These are phyloP conservation scores for Mesitornis unicolor DNA, from an alignment of 2,113 vertebrate genomes.

Conservation along the genomic window DNA sequence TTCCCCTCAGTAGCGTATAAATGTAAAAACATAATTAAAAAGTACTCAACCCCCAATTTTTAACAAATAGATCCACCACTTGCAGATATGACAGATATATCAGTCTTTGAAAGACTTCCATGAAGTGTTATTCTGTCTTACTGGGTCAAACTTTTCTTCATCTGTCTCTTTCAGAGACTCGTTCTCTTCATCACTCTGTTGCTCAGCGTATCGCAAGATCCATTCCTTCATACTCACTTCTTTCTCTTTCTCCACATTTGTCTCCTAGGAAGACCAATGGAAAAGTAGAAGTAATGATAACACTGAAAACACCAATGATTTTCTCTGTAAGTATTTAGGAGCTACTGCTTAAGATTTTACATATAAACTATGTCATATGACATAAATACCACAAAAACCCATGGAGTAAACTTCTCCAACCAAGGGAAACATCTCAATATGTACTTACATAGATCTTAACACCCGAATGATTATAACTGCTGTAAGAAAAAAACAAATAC, in stretches of 20 bases:
- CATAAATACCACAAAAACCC: background rate
- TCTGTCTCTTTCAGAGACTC: conserved; percentile 68
- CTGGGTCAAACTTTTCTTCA: conserved; percentile 90
- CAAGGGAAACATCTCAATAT: background rate
- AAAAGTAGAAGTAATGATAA: background rate
- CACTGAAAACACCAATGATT: background rate
- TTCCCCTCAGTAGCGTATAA: background rate
- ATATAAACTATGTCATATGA: background rate
- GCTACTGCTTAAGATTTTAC: background rate
- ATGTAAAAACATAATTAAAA: background rate
- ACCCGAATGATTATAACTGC: background rate
- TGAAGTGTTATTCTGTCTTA: conserved; percentile 63
- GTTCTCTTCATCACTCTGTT: conserved; percentile 84
- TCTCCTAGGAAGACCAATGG: conserved; percentile 44
- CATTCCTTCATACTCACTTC: conserved; percentile 89
- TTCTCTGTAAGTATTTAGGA: background rate
- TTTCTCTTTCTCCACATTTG: conserved; percentile 63
- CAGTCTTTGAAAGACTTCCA: background rate
- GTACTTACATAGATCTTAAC: background rate
- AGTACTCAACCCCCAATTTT: background rate
- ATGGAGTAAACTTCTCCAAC: background rate
- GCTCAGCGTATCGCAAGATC: conserved; percentile 90
- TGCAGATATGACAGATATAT: background rate
- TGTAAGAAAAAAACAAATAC: background rate
- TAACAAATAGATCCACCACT: background rate